These are phyloP conservation scores for Heliconius hewitsoni DNA, from an alignment of 1,140 invertebrate genomes.

Conservation along the genomic window DNA sequence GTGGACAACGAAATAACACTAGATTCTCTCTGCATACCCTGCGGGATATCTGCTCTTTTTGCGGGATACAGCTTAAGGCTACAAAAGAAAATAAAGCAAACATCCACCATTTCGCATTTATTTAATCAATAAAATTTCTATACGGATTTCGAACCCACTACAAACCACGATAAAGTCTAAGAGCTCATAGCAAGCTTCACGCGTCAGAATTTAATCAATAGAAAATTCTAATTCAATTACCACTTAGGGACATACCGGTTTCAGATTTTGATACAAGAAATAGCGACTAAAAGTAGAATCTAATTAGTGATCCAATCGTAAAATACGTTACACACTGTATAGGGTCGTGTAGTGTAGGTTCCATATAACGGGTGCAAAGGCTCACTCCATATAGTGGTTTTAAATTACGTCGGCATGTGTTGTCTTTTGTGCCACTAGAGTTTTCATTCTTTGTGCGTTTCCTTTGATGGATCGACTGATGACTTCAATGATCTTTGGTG, in stretches of 20 bases:
- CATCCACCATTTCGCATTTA: too few species aligned
- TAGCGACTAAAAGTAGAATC: background rate
- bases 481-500: background rate
- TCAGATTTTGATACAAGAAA: background rate
- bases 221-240: constrained; percentile 1
- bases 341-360: background rate
- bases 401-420: background rate
- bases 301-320: constrained; percentile 23
- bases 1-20: too few species aligned
- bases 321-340: constrained; percentile 1
- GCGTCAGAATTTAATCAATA: background rate
- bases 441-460: background rate
- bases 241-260: background rate
- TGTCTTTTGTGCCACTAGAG: background rate
- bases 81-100: background rate
- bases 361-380: background rate
- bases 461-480: background rate
- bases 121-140: too few species aligned
- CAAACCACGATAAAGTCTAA: too few species aligned
- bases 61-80: background rate
- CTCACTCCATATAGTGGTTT: background rate
- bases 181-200: background rate
- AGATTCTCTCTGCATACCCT: too few species aligned
- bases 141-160: background rate
- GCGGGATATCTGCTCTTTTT: too few species aligned